phyloP scores from a whole-genome alignment of 2,797 vertebrate genomes.

The Thripadectes ignobilis region DNA sequence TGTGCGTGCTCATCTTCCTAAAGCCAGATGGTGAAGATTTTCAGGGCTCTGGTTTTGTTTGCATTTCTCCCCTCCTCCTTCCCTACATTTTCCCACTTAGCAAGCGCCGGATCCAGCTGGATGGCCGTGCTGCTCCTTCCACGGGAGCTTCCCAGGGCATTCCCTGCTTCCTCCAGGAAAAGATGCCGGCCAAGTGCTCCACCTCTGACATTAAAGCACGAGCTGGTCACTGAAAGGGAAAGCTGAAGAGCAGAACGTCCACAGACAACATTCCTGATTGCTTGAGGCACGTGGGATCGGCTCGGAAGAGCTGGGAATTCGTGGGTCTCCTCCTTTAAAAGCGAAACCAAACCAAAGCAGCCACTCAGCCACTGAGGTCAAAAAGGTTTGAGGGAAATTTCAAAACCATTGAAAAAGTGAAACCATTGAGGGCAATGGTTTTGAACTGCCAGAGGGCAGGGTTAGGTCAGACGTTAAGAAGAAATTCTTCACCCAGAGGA shows the following conservation, averaged over 20 bases:
- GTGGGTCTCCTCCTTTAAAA: not conserved
- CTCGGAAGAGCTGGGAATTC: not conserved
- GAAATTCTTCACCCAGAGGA: not conserved
- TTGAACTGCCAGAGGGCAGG: not conserved
- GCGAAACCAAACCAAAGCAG: not conserved
- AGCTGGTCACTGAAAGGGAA: not conserved
- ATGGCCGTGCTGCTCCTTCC: not conserved
- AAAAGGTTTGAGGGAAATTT: not conserved
- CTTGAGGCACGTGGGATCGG: not conserved
- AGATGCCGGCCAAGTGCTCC: not conserved
- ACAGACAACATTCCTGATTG: not conserved
- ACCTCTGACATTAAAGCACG: not conserved
- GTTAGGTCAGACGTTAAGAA: accelerated
- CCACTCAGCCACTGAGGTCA: not conserved
- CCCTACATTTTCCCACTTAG: not conserved
- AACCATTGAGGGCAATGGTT: not conserved
- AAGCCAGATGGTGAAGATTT: not conserved
- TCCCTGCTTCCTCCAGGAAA: not conserved
- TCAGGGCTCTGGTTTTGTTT: not conserved
- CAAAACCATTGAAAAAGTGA: not conserved
- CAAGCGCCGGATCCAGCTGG: not conserved
- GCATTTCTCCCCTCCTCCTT: not conserved
- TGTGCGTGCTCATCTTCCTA: not conserved
- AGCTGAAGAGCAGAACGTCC: not conserved
- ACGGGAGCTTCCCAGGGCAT: not conserved